Evolutionary conservation across 1,140 invertebrate species (phyloP).

Genomic region (Diabrotica virgifera): DNA sequence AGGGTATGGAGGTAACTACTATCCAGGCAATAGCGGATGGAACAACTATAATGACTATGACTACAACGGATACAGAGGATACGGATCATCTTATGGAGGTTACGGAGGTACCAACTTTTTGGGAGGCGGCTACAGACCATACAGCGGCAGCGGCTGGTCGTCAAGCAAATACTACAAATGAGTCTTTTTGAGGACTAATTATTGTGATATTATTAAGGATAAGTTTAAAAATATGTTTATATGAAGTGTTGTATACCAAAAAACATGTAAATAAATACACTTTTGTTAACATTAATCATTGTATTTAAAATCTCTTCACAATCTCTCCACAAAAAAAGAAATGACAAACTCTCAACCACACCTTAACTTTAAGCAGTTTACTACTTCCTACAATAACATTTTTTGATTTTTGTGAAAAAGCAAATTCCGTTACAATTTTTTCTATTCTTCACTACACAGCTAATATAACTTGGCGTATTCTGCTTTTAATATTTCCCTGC

Average conservation of each 20-base stretch:
- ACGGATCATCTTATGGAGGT: neutral
- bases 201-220: constrained; percentile 1
- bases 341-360: too few relatives aligned
- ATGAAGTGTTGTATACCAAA: neutral
- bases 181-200: neutral
- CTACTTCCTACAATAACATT: too few relatives aligned
- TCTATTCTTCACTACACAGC: too few relatives aligned
- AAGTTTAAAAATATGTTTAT: neutral
- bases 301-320: neutral
- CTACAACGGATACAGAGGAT: neutral
- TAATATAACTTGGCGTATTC: too few relatives aligned
- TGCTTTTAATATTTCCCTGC: too few relatives aligned
- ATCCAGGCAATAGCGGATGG: neutral
- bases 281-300: neutral
- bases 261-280: neutral
- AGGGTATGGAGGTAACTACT: neutral
- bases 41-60: neutral
- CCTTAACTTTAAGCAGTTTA: too few relatives aligned
- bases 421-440: too few relatives aligned
- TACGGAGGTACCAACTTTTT: constrained; percentile 9
- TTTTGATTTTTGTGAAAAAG: too few relatives aligned
- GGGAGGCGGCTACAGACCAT: constrained; percentile 10
- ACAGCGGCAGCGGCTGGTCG: neutral
- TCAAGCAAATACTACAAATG: constrained; percentile 9
- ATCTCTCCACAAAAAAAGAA: neutral